These are phyloP conservation scores for Gibbula magus DNA, from an alignment of 2,888 invertebrate genomes.

Conservation along the genomic window DNA sequence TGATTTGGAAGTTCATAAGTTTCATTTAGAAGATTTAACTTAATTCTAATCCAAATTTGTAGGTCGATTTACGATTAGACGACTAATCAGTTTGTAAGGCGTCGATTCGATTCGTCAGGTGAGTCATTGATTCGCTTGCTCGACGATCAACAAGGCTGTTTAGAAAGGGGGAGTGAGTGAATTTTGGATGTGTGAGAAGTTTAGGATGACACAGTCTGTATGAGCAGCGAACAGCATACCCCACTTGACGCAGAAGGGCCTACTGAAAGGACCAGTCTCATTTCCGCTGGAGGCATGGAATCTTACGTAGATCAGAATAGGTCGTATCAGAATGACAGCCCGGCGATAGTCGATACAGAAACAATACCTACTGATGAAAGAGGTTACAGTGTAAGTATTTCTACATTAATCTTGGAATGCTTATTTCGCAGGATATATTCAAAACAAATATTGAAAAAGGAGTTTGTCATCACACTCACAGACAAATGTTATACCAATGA, in stretches of 20 bases:
- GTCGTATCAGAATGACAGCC: neutral
- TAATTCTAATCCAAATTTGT: neutral
- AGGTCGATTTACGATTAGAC: neutral
- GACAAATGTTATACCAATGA: too few species aligned
- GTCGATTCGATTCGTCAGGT: neutral
- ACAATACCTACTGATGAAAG: slow-evolving; percentile 35
- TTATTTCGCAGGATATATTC: neutral
- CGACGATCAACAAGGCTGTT: neutral
- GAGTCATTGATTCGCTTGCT: too few species aligned
- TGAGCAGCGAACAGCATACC: slow-evolving; percentile 2
- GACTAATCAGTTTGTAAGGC: neutral
- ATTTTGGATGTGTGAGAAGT: neutral
- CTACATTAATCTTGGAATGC: neutral
- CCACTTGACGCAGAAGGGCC: slow-evolving; percentile 41
- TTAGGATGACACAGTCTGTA: neutral
- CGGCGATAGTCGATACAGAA: slow-evolving; percentile 5
- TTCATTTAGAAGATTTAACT: neutral
- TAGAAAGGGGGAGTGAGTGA: neutral
- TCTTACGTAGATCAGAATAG: neutral
- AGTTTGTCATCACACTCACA: too few species aligned
- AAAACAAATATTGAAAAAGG: neutral
- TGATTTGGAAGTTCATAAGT: neutral
- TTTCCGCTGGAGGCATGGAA: slow-evolving; percentile 33
- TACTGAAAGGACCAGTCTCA: slow-evolving; percentile 53
- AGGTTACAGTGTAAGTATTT: slow-evolving; percentile 16